Percentiles rank a stretch among this genome's conserved stretches.
Conservation (phyloP, 2,113 vertebrate genomes). For the Dasypus novemcinctus region DNA sequence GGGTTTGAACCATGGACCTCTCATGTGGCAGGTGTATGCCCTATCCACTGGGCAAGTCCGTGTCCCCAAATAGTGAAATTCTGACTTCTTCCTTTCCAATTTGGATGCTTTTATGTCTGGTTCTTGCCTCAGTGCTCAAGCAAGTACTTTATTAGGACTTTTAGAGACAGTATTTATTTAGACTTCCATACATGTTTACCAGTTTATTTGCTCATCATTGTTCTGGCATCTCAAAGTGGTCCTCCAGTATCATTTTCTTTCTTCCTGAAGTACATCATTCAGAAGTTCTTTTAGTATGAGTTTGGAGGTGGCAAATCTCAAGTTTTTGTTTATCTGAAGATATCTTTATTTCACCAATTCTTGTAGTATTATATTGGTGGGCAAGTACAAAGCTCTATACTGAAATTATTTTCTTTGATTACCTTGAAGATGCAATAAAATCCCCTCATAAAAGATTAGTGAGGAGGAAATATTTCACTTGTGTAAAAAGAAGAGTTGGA, state of each 20-base stretch:
- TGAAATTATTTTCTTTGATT: slow-evolving; percentile 28
- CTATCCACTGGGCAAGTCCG: too few species aligned
- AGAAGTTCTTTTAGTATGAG: not conserved
- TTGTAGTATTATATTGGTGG: not conserved
- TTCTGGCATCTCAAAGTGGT: not conserved
- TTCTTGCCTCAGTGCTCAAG: too few species aligned
- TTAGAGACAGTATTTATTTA: not conserved
- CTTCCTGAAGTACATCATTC: not conserved
- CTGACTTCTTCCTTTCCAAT: too few species aligned
- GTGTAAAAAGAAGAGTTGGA: not conserved
- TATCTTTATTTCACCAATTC: not conserved
- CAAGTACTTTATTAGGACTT: not conserved
- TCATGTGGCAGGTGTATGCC: too few species aligned
- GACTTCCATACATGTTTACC: not conserved
- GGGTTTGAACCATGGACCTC: too few species aligned
- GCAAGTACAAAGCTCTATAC: not conserved
- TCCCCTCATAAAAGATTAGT: not conserved
- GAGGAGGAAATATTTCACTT: not conserved
- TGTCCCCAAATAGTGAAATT: too few species aligned
- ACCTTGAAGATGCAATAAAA: slow-evolving; percentile 11
- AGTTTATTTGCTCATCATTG: slow-evolving; percentile 6
- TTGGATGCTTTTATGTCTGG: too few species aligned
- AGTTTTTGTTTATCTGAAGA: not conserved
- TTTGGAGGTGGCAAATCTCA: not conserved
- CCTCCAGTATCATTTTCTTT: not conserved